Conservation (phyloP, 2,888 invertebrate genomes). For the Choristoneura rosaceana region DNA sequence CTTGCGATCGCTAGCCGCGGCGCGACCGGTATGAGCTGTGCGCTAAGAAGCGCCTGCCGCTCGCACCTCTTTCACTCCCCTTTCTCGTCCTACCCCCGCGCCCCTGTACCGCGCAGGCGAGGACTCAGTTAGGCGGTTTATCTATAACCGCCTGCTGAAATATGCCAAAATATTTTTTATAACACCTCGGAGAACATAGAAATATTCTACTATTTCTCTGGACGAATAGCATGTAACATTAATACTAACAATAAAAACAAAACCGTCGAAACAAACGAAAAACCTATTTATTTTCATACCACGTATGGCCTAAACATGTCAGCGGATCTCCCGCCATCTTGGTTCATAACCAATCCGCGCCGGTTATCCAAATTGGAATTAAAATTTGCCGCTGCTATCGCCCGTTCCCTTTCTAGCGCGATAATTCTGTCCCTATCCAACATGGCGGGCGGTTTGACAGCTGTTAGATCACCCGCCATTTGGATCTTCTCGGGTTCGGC, state of each 20-base stretch:
- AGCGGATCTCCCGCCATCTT: slow-evolving; percentile 76
- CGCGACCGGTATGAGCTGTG: too few species aligned
- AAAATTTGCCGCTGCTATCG: slow-evolving; percentile 81
- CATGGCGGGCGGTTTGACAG: slow-evolving; percentile 78
- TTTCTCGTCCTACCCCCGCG: too few species aligned
- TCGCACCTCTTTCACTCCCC: too few species aligned
- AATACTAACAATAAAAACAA: slow-evolving; percentile 42
- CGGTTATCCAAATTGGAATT: slow-evolving; percentile 82
- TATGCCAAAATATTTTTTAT: too few species aligned
- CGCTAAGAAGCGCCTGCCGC: too few species aligned
- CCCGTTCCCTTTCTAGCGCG: slow-evolving; percentile 77
- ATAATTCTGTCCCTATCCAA: slow-evolving; percentile 82
- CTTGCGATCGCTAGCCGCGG: too few species aligned
- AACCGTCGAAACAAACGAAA: slow-evolving; percentile 59
- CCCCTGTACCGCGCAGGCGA: too few species aligned
- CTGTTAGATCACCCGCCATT: slow-evolving; percentile 76
- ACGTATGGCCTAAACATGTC: slow-evolving; percentile 85
- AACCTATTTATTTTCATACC: slow-evolving; percentile 75
- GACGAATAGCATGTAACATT: neutral
- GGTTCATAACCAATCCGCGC: slow-evolving; percentile 76
- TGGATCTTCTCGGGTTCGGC: slow-evolving; percentile 68
- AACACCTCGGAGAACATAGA: neutral
- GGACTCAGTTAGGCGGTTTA: too few species aligned
- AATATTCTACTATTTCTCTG: neutral
- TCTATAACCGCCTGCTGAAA: too few species aligned